Conservation (phyloP, 2,113 vertebrate genomes). For the Sturnira hondurensis region DNA sequence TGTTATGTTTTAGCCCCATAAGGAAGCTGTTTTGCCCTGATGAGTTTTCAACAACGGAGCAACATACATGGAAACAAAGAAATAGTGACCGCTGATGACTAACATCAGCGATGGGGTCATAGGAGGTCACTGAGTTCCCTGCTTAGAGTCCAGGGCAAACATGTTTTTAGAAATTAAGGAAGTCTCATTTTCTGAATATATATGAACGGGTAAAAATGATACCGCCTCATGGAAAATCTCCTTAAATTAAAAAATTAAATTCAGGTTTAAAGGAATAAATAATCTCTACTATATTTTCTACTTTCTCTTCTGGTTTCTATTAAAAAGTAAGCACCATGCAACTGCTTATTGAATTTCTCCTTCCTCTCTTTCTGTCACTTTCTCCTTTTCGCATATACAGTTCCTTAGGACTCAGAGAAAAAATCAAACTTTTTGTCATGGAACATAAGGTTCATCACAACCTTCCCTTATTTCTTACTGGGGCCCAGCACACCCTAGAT, state of each 20-base stretch:
- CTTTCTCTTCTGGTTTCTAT: not conserved
- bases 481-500: not conserved
- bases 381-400: not conserved
- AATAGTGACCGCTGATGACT: not conserved
- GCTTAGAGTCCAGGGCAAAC: not conserved
- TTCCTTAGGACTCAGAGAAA: not conserved
- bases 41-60: not conserved
- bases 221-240: not conserved
- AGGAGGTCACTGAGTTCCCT: fast-evolving
- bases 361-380: not conserved
- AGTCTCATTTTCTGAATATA: not conserved
- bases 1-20: not conserved
- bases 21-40: not conserved
- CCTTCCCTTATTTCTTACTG: not conserved
- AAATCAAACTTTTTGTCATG: not conserved
- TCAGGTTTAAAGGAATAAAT: not conserved
- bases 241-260: not conserved
- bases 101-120: not conserved
- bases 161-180: not conserved
- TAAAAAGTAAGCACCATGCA: not conserved
- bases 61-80: not conserved
- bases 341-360: not conserved
- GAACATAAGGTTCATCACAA: not conserved
- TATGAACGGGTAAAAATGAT: not conserved
- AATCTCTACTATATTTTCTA: not conserved